phyloP scores from a whole-genome alignment of 2,888 invertebrate genomes.

The Agonum fuliginosum region DNA sequence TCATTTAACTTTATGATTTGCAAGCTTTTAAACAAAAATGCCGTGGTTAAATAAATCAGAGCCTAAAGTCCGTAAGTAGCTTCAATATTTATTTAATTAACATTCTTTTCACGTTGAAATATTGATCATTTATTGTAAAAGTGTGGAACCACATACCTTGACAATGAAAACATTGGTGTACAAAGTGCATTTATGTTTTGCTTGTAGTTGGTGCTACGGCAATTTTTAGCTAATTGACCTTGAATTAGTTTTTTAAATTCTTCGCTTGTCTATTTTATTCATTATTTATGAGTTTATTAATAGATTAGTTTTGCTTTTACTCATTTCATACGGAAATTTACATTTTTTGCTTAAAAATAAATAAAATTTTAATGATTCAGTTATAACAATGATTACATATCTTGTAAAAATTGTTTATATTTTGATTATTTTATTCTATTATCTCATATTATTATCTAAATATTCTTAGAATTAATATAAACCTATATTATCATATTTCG shows the following conservation, averaged over 20 bases:
- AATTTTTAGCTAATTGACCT: neutral
- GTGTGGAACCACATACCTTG: neutral
- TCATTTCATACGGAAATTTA: too few species aligned
- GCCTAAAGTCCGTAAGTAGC: neutral
- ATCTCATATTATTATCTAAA: too few species aligned
- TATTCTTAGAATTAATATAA: neutral
- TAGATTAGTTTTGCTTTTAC: too few species aligned
- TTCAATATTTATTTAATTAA: neutral
- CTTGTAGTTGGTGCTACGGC: neutral
- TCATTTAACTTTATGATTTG: neutral
- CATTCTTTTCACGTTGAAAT: neutral
- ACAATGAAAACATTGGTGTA: neutral
- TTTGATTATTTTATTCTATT: too few species aligned
- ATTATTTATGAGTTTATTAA: too few species aligned
- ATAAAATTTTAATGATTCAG: too few species aligned
- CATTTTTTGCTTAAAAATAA: too few species aligned
- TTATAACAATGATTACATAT: too few species aligned
- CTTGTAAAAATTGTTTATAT: too few species aligned
- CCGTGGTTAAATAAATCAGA: neutral
- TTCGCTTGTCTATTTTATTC: too few species aligned
- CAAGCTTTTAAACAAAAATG: neutral
- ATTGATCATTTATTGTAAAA: neutral
- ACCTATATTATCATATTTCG: neutral
- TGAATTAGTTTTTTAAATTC: neutral
- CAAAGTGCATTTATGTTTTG: neutral